Base-by-base conservation (phyloP, 1,140 invertebrate genomes). In the Orchestia grillus region DNA sequence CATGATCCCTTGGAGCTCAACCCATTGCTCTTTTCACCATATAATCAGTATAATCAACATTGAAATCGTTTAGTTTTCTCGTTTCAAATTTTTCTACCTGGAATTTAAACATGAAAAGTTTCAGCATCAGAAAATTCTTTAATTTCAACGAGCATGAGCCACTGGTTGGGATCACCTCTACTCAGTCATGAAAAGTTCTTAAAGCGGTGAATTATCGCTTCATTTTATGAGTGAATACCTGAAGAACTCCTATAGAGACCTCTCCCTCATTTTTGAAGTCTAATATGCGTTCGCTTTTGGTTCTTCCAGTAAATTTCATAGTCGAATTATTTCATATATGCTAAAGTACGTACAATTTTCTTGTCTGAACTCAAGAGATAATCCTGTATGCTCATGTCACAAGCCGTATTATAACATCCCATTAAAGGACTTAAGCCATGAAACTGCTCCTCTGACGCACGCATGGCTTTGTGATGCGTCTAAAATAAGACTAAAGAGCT, bases 401-500 rank as follows among this genome's bases (percentile, higher is more conserved):
- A 23, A 19, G 28, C 19, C 62, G 36, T 77, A 19, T 77, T 77
- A 23, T 19, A 8, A 53, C 28, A 77, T 77, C 28, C 11, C 11
- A 23, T 77, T 3, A 36, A 77, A 77, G 11, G 36, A 77, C 62
- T 23, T 53, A 77, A 77, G 15, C 62, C 28, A 77, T 77, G 28
- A 77, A 77, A 28, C 36, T 77, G 62, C 1, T 77, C 62, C 62
- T 19, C 28, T 23, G 62, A 77, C 62, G 62, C 11, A 77, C 62
- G 62, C 62, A 77, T 15, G 62, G 62, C 62, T 77, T 77, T 77
- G 62, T 77, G 62, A 23, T 36, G 62, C 62, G 62, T 15, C 62
- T 77, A 77, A 77, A 77, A 77, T 77, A 77, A 77, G 62, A 77
- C 62, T 77, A 77, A 77, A 77, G 62, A 77, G 62, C 62, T 77